Conservation (phyloP, 1,140 invertebrate species). For the Eubasilissa regina region DNA sequence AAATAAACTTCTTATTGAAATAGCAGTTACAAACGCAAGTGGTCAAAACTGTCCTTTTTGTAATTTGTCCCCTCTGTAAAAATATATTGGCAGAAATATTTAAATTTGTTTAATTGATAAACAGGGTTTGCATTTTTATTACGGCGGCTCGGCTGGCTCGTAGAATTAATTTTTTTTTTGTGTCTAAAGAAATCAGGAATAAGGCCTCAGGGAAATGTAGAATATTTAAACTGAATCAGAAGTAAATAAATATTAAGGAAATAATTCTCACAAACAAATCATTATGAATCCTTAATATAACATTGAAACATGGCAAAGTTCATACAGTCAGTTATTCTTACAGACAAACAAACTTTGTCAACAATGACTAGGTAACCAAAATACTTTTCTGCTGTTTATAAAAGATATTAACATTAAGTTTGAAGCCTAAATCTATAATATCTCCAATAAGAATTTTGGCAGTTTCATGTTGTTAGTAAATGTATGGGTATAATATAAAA, state of each 20-base stretch:
- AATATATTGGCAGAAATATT: too few species aligned
- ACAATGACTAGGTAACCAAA: slow-evolving; percentile 50
- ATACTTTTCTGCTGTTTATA: slow-evolving; percentile 41
- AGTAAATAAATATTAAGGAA: neutral
- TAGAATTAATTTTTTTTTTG: too few species aligned
- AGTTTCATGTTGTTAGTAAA: slow-evolving; percentile 47
- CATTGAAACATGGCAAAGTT: slow-evolving; percentile 19
- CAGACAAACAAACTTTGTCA: slow-evolving; percentile 34
- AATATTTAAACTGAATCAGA: neutral
- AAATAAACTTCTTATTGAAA: too few species aligned
- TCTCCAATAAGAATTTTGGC: slow-evolving; percentile 53
- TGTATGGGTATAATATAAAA: neutral
- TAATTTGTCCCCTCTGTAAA: too few species aligned
- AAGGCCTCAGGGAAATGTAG: neutral
- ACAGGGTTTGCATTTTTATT: too few species aligned
- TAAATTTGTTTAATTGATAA: too few species aligned
- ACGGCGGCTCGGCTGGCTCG: too few species aligned
- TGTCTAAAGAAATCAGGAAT: neutral
- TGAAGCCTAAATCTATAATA: slow-evolving; percentile 51
- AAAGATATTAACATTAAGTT: slow-evolving; percentile 46
- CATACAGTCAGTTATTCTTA: slow-evolving; percentile 18
- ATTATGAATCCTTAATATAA: slow-evolving; percentile 10
- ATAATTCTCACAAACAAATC: slow-evolving; percentile 18
- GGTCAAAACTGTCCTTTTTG: too few species aligned
- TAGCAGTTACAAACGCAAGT: too few species aligned